Evolutionary conservation across 2,113 vertebrate species (phyloP).

Genomic region (Syngnathus scovelli): DNA sequence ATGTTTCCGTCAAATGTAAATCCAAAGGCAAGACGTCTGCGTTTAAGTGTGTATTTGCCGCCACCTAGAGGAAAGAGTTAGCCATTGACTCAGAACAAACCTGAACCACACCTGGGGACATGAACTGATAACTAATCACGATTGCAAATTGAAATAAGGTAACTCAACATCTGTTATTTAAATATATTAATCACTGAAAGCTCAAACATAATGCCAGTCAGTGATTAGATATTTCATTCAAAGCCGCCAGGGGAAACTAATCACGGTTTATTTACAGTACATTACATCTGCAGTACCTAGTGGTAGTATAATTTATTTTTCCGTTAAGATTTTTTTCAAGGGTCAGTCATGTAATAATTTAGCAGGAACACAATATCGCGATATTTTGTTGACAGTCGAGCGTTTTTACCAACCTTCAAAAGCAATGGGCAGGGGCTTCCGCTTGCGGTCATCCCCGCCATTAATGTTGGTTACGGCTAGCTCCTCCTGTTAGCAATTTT

Average conservation of each 20-base stretch:
- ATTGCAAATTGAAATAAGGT: background rate
- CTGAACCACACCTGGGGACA: background rate
- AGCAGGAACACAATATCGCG: background rate
- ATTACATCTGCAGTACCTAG: background rate
- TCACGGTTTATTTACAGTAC: background rate
- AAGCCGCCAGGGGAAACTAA: background rate
- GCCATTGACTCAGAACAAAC: constrained; percentile 1
- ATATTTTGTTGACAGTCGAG: background rate
- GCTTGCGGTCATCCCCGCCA: background rate
- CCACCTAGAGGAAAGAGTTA: constrained; percentile 62
- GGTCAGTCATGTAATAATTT: background rate
- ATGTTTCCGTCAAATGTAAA: background rate
- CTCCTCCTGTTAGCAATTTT: background rate
- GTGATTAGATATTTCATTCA: background rate
- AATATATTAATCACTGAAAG: background rate
- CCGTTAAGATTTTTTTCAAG: background rate
- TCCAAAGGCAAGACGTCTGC: background rate
- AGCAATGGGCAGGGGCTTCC: background rate
- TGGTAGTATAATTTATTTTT: background rate
- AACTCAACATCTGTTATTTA: background rate
- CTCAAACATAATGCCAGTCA: background rate
- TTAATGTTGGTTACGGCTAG: background rate
- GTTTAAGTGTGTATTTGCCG: constrained; percentile 39
- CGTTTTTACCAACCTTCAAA: background rate
- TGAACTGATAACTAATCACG: background rate